A percentile compares a stretch with the other conserved stretches of the same genome.
phyloP scores from a whole-genome alignment of 1,140 invertebrate genomes.

The Diorhabda carinulata region DNA sequence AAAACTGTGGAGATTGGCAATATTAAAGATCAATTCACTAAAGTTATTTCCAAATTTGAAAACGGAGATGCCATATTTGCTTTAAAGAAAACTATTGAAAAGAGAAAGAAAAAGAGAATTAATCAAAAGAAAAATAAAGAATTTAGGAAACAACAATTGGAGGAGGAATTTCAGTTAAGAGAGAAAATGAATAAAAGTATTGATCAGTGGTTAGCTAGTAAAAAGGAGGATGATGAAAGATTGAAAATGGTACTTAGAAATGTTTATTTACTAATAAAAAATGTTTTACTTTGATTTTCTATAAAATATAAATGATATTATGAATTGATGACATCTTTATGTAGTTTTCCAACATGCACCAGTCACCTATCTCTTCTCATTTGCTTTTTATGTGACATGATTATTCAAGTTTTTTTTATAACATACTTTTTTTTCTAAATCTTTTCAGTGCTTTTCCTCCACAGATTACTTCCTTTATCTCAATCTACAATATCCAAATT shows the following conservation, averaged over 20 bases:
- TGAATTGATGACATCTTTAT: no score
- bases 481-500: no score
- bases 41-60: constrained; percentile 47
- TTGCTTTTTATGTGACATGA: no score
- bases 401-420: no score
- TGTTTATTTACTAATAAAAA: constrained; percentile 9
- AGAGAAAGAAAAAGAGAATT: constrained; percentile 55
- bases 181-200: constrained; percentile 54
- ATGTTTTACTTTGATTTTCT: no score
- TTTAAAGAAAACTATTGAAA: constrained; percentile 51
- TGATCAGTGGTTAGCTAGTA: constrained; percentile 58
- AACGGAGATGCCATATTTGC: constrained; percentile 46
- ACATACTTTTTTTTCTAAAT: no score
- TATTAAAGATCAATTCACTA: constrained; percentile 50
- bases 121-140: constrained; percentile 51
- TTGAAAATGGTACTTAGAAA: constrained; percentile 53
- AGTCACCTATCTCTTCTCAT: no score
- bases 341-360: no score
- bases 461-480: no score
- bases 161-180: constrained; percentile 45
- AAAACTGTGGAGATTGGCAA: constrained; percentile 49
- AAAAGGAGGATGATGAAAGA: constrained; percentile 58
- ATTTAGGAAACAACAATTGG: constrained; percentile 49
- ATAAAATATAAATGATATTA: no score
- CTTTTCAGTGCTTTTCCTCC: no score